phyloP scores from a whole-genome alignment of 37 sponge, comb jelly and placozoan species.

The Haliclona indistincta region DNA sequence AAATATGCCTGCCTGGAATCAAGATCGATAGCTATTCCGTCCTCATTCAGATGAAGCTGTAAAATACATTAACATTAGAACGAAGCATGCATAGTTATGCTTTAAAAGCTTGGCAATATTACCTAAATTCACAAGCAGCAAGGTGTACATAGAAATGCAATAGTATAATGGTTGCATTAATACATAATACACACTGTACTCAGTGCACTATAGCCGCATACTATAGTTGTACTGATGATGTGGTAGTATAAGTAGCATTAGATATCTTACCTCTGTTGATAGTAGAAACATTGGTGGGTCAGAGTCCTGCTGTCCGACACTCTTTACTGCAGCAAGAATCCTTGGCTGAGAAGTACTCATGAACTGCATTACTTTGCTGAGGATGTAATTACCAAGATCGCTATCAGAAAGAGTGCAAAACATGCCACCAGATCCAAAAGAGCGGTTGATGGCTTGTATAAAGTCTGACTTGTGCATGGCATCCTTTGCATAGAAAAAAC shows the following conservation, averaged over 20 bases:
- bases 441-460: background rate
- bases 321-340: background rate
- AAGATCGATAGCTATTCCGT: constrained; percentile 1
- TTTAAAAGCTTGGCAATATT: too few species aligned
- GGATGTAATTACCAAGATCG: background rate
- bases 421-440: constrained; percentile 19
- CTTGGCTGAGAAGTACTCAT: background rate
- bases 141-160: too few species aligned
- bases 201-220: too few species aligned
- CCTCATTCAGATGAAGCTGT: constrained; percentile 7
- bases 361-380: background rate
- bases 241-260: too few species aligned
- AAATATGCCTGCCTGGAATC: background rate
- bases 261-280: too few species aligned
- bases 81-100: too few species aligned
- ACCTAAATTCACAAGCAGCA: too few species aligned
- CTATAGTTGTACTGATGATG: too few species aligned
- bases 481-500: constrained; percentile 2
- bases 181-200: too few species aligned
- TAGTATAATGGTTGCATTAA: too few species aligned
- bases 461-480: constrained; percentile 20
- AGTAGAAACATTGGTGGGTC: background rate
- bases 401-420: constrained; percentile 10
- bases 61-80: too few species aligned
- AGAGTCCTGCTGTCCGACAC: background rate